Conservation (phyloP, 2,113 vertebrate species). For the Genyomyrus donnyi region DNA sequence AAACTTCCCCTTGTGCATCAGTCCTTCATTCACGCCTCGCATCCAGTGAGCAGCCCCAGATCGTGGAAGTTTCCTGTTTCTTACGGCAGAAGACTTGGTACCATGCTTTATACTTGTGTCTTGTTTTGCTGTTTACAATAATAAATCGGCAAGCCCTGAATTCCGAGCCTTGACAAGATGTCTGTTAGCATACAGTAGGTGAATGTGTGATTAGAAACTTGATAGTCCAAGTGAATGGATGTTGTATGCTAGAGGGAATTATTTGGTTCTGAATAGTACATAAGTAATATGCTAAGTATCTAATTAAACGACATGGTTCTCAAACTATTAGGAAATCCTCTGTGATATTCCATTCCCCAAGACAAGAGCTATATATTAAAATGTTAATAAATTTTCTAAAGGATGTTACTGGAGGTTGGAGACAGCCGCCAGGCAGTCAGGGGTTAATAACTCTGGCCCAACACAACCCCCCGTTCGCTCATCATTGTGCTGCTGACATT, state of each 20-base stretch:
- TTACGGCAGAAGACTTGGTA: background rate
- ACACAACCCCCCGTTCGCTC: constrained; percentile 51
- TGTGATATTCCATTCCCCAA: background rate
- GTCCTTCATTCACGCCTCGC: background rate
- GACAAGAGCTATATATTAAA: background rate
- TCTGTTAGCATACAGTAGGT: background rate
- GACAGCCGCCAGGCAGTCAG: background rate
- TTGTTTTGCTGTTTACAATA: background rate
- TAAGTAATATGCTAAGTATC: background rate
- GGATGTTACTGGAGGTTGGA: background rate
- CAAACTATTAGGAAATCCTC: background rate
- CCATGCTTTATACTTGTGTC: background rate
- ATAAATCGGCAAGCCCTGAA: background rate
- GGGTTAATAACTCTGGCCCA: constrained; percentile 14
- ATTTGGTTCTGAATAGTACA: background rate
- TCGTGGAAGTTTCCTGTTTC: background rate
- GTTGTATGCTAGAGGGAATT: background rate
- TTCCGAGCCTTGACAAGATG: background rate
- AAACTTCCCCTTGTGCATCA: background rate
- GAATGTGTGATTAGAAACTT: background rate
- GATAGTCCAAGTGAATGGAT: background rate
- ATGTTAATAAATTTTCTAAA: background rate
- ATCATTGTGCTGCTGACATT: constrained; percentile 50
- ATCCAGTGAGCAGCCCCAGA: background rate
- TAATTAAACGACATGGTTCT: background rate